Evolutionary conservation across 2,888 invertebrate genomes (phyloP).

Genomic region (Agrypnus murinus): DNA sequence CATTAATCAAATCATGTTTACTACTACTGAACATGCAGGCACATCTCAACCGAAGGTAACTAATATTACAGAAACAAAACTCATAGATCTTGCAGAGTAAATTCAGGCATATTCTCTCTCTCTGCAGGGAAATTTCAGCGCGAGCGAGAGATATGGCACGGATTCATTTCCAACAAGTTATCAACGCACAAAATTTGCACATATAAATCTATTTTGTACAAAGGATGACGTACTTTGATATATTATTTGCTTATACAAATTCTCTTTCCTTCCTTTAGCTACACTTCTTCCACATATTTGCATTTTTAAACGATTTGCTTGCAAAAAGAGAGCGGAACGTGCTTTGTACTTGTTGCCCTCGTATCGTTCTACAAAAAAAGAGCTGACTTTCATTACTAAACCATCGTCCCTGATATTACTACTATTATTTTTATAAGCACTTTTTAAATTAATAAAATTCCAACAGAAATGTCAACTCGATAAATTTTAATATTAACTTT

Average conservation of each 20-base stretch:
- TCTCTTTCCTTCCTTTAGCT: slow-evolving; percentile 27
- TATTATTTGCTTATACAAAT: slow-evolving; percentile 44
- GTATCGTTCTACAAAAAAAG: slow-evolving; percentile 2
- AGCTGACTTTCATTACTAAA: slow-evolving; percentile 20
- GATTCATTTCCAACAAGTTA: slow-evolving; percentile 51
- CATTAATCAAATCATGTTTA: slow-evolving; percentile 38
- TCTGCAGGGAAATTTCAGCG: slow-evolving; percentile 42
- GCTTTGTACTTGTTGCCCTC: slow-evolving; percentile 22
- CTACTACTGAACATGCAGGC: slow-evolving; percentile 22
- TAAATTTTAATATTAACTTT: too few relatives aligned
- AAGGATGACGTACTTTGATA: slow-evolving; percentile 39
- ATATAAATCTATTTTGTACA: slow-evolving; percentile 47
- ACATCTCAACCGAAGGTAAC: slow-evolving; percentile 19
- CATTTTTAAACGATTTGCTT: slow-evolving; percentile 47
- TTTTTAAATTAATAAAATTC: not conserved
- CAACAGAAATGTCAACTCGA: not conserved
- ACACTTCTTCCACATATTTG: slow-evolving; percentile 40
- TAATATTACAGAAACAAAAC: slow-evolving; percentile 40
- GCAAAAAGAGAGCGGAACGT: slow-evolving; percentile 17
- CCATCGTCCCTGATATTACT: not conserved
- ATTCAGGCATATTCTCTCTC: slow-evolving; percentile 12
- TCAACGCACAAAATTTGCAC: slow-evolving; percentile 50
- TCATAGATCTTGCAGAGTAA: slow-evolving; percentile 33
- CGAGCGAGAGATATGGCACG: slow-evolving; percentile 52
- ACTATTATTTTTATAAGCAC: not conserved